A percentile compares a stretch with the other conserved stretches of the same genome.
Evolutionary conservation across 2,888 invertebrate genomes (phyloP).

Genomic region (Cephonodes hylas): DNA sequence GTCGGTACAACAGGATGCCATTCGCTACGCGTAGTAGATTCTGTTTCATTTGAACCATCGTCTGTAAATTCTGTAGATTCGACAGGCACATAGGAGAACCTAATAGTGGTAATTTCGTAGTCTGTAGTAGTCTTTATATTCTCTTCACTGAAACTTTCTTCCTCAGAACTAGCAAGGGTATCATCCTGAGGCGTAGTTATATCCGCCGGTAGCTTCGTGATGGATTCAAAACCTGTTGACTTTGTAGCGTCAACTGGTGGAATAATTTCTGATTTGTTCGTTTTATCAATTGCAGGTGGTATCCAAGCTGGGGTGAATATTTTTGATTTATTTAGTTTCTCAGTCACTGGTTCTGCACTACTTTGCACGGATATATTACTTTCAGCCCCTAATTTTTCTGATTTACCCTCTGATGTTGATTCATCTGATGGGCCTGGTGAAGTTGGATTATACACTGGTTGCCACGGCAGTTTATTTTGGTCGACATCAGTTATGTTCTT

Average conservation of each 20-base stretch:
- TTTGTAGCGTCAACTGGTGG: constrained; percentile 55
- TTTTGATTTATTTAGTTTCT: constrained; percentile 36
- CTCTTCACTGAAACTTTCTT: constrained; percentile 42
- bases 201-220: constrained; percentile 70
- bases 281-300: constrained; percentile 41
- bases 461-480: constrained; percentile 58
- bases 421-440: constrained; percentile 34
- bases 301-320: constrained; percentile 50
- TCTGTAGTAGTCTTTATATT: constrained; percentile 45
- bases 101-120: constrained; percentile 72
- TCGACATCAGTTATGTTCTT: constrained; percentile 56
- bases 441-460: constrained; percentile 41
- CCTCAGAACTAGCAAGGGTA: constrained; percentile 45
- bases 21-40: constrained; percentile 39
- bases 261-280: constrained; percentile 48
- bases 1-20: constrained; percentile 61
- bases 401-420: constrained; percentile 47
- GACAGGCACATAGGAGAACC: constrained; percentile 68
- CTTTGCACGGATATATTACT: constrained; percentile 60
- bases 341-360: constrained; percentile 45
- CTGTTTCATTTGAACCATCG: constrained; percentile 29
- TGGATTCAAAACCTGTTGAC: constrained; percentile 74
- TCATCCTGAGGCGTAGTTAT: constrained; percentile 73
- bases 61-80: constrained; percentile 42
- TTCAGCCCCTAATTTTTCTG: constrained; percentile 59